phyloP scores from a whole-genome alignment of 1,140 invertebrate species.

The Polypedilum vanderplanki region DNA sequence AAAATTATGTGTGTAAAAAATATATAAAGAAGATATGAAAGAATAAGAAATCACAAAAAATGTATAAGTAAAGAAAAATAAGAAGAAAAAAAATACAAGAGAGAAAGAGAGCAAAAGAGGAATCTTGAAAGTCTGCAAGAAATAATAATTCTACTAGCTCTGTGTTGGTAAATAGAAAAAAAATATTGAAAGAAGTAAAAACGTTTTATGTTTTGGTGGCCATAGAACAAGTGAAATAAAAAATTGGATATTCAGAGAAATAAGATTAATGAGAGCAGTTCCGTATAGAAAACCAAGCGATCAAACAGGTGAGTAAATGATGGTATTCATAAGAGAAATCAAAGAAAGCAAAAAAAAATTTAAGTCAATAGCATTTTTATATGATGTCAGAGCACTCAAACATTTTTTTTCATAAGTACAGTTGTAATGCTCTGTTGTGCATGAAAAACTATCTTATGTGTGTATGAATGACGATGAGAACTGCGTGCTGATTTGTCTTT shows the following conservation, averaged over 20 bases:
- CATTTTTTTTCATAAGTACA: neutral
- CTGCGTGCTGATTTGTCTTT: neutral
- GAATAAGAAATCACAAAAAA: conserved; percentile 25
- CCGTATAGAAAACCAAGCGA: neutral
- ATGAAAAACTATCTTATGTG: neutral
- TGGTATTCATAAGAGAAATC: neutral
- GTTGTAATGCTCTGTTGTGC: neutral
- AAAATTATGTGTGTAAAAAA: neutral
- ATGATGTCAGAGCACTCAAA: neutral
- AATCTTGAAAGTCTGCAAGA: conserved; percentile 10
- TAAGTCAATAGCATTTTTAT: conserved; percentile 5
- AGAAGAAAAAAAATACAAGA: neutral
- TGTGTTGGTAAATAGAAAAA: conserved; percentile 7
- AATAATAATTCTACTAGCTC: neutral
- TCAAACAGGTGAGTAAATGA: neutral
- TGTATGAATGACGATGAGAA: neutral
- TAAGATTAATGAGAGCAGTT: neutral
- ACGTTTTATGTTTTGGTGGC: neutral
- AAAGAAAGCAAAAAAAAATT: neutral
- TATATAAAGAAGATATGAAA: neutral
- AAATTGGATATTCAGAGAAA: neutral
- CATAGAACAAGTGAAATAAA: neutral
- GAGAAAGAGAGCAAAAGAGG: neutral
- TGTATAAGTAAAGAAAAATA: conserved; percentile 21
- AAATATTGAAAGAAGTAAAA: neutral